Evolutionary conservation across 2,888 invertebrate species (phyloP).

Genomic region (Hanleya hanleyi): DNA sequence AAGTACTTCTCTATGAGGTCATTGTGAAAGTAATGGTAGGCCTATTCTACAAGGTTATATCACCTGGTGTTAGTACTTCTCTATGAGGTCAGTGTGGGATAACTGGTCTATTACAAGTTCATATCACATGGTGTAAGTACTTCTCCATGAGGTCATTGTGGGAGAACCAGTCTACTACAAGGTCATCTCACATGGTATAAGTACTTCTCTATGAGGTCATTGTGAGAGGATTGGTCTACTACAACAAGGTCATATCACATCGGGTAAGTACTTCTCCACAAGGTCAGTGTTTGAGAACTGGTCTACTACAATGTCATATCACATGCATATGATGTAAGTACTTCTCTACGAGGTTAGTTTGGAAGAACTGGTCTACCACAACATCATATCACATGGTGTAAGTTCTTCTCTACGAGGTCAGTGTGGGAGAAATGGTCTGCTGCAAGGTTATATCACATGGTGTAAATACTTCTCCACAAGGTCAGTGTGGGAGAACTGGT

Average conservation of each 20-base stretch:
- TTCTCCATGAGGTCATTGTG: too few relatives aligned
- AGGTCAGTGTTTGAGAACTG: neutral
- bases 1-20: too few relatives aligned
- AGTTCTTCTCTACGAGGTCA: too few relatives aligned
- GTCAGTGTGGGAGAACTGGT: slow-evolving; percentile 62
- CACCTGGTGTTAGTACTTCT: neutral
- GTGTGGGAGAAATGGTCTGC: neutral
- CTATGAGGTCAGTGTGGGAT: too few relatives aligned
- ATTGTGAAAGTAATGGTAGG: too few relatives aligned
- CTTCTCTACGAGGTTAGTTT: too few relatives aligned
- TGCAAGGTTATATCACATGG: neutral
- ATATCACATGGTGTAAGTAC: neutral
- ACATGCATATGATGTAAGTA: neutral
- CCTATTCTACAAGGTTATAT: too few relatives aligned
- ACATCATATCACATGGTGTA: neutral
- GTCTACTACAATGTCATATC: neutral
- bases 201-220: neutral
- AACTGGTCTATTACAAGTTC: neutral
- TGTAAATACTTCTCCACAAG: too few relatives aligned
- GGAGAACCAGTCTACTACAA: neutral
- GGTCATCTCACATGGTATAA: neutral
- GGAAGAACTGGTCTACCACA: neutral
- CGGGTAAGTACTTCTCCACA: neutral
- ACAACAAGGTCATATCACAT: neutral
- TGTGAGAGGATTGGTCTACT: neutral